Evolutionary conservation across 1,140 invertebrate species (phyloP).

Genomic region (Drosophila tsacasi): DNA sequence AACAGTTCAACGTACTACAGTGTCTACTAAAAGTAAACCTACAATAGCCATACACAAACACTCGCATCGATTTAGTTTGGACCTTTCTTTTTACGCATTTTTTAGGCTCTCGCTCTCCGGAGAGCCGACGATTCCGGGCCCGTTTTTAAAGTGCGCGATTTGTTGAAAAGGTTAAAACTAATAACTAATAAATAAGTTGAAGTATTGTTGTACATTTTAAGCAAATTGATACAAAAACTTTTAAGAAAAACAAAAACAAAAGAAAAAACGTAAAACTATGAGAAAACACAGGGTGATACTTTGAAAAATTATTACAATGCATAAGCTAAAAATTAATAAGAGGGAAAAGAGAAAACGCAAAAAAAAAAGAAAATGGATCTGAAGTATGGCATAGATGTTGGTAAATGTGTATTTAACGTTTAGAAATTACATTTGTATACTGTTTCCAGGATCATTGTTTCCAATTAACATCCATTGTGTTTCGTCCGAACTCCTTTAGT

Average conservation of each 20-base stretch:
- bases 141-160: constrained; percentile 70
- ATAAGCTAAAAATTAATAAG: constrained; percentile 61
- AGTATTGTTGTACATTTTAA: constrained; percentile 82
- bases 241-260: constrained; percentile 58
- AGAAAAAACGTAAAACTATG: constrained; percentile 74
- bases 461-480: constrained; percentile 24
- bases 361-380: constrained; percentile 57
- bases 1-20: constrained; percentile 78
- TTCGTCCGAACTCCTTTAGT: constrained; percentile 8
- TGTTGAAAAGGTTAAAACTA: constrained; percentile 65
- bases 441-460: constrained; percentile 45
- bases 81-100: constrained; percentile 65
- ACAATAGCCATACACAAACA: constrained; percentile 75
- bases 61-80: constrained; percentile 63
- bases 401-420: constrained; percentile 75
- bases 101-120: constrained; percentile 47
- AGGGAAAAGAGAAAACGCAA: constrained; percentile 55
- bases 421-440: constrained; percentile 44
- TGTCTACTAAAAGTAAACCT: constrained; percentile 82
- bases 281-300: constrained; percentile 85
- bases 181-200: constrained; percentile 75
- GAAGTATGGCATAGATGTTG: constrained; percentile 66
- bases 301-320: constrained; percentile 82
- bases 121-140: constrained; percentile 61
- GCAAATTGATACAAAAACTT: constrained; percentile 54